These are phyloP conservation scores for Chloroceryle aenea DNA, from an alignment of 2,113 vertebrate genomes.

Conservation along the genomic window DNA sequence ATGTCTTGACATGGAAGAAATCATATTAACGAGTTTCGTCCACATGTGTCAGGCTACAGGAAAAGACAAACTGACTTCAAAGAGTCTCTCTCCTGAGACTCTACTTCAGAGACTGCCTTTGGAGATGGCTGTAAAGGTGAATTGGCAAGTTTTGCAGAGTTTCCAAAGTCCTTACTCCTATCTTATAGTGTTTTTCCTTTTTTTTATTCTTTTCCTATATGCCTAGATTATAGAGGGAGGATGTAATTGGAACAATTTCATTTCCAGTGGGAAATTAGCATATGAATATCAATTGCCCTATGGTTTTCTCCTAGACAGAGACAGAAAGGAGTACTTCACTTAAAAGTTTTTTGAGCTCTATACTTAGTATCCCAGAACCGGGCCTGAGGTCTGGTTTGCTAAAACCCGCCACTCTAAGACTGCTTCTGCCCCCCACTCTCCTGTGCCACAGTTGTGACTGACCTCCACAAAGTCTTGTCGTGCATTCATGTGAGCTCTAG, in stretches of 20 bases:
- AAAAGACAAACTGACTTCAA: neutral
- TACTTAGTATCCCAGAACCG: neutral
- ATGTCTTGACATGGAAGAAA: neutral
- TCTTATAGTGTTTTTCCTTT: neutral
- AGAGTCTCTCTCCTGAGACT: neutral
- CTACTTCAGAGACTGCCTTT: neutral
- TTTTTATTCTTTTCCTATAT: neutral
- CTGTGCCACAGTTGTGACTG: neutral
- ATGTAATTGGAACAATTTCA: neutral
- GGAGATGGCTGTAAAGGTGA: neutral
- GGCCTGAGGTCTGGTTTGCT: neutral
- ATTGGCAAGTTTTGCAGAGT: neutral
- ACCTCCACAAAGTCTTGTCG: neutral
- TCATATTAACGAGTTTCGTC: neutral
- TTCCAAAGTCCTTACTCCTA: neutral
- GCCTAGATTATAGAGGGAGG: neutral
- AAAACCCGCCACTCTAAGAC: neutral
- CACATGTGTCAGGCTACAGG: neutral
- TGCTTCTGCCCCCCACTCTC: neutral
- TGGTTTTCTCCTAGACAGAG: neutral
- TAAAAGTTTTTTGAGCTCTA: neutral
- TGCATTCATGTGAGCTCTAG: neutral
- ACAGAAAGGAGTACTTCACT: neutral
- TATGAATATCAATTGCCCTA: neutral
- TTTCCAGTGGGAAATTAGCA: neutral